phyloP scores from a whole-genome alignment of 1,140 invertebrate genomes.

The Caerostris darwini region DNA sequence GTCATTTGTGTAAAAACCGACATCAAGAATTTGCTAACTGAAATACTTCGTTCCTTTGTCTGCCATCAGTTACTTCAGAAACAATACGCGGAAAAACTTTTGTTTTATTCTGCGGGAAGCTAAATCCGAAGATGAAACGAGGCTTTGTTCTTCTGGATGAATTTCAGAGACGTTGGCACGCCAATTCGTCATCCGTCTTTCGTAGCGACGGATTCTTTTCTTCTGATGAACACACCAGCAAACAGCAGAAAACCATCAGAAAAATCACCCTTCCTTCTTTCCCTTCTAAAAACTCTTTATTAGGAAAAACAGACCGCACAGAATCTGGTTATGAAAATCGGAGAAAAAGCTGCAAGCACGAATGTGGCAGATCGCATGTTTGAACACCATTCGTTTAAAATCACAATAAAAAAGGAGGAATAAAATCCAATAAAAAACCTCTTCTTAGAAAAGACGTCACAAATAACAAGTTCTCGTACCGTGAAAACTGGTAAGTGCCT shows the following conservation, averaged over 20 bases:
- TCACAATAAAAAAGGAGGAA: conserved; percentile 60
- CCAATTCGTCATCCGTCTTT: neutral
- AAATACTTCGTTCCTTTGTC: neutral
- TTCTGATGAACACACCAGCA: neutral
- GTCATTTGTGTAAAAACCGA: neutral
- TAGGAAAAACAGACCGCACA: neutral
- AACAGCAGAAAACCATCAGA: neutral
- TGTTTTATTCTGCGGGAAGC: neutral
- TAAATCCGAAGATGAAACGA: neutral
- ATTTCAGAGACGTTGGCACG: conserved; percentile 10
- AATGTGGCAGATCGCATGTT: conserved; percentile 58
- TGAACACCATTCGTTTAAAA: conserved; percentile 63
- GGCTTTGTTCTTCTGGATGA: neutral
- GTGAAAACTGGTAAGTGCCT: conserved; percentile 73
- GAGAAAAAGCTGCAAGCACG: neutral
- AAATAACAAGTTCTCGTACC: conserved; percentile 77
- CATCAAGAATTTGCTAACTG: neutral
- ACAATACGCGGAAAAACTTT: neutral
- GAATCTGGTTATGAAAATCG: conserved; percentile 13
- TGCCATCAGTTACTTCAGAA: conserved; percentile 10
- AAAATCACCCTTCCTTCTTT: neutral
- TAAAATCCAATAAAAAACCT: conserved; percentile 55
- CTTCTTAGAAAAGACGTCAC: conserved; percentile 66
- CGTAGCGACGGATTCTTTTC: neutral
- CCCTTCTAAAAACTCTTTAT: neutral